A percentile compares a stretch with the other conserved stretches of the same genome.
Conservation (phyloP, 2,888 invertebrate genomes). For the Ischnura elegans region DNA sequence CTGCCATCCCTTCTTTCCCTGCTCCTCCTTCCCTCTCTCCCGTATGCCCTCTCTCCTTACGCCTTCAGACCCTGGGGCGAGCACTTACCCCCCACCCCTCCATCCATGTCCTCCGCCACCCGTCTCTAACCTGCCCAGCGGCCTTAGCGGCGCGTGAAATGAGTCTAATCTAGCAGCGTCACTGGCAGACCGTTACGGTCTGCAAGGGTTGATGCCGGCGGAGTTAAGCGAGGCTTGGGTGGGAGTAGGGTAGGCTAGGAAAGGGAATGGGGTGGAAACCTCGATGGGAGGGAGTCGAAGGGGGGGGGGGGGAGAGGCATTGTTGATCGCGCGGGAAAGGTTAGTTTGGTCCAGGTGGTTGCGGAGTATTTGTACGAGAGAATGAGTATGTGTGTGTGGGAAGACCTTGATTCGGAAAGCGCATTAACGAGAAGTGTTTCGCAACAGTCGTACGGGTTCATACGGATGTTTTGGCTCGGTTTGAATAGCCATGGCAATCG, state of each 20-base stretch:
- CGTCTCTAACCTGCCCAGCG: constrained; percentile 54
- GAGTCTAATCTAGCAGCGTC: constrained; percentile 67
- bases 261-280: background rate
- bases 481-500: background rate
- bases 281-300: background rate
- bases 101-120: background rate
- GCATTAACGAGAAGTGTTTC: background rate
- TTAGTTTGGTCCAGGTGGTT: background rate
- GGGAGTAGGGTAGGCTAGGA: too few species aligned
- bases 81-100: background rate
- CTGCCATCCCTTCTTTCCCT: background rate
- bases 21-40: background rate
- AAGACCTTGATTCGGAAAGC: background rate
- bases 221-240: background rate
- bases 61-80: background rate
- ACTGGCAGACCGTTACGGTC: constrained; percentile 59
- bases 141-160: constrained; percentile 65
- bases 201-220: constrained; percentile 57
- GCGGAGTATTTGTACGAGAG: constrained; percentile 4
- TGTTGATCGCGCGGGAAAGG: constrained; percentile 11
- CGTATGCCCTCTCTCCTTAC: background rate
- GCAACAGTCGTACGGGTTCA: background rate
- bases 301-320: too few species aligned
- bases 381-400: background rate
- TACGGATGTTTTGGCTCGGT: background rate